Evolutionary conservation across 2,113 vertebrate species (phyloP).

Genomic region (Cottus gobio): DNA sequence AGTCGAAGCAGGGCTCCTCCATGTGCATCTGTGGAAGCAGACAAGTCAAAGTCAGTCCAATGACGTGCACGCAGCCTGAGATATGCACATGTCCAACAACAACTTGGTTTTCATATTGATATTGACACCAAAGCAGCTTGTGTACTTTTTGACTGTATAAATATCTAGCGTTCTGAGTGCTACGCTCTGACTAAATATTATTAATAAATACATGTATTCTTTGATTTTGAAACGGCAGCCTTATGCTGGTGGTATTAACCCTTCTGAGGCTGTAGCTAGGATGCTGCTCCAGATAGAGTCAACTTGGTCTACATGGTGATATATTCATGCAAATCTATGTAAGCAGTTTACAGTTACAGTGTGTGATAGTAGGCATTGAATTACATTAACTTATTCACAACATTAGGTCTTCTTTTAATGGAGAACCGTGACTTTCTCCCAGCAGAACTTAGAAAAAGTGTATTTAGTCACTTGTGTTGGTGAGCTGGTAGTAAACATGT

Average conservation of each 20-base stretch:
- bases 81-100: background rate
- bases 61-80: background rate
- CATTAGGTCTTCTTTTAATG: background rate
- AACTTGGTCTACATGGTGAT: no score
- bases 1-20: conserved; percentile 98
- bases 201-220: no score
- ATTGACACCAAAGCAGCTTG: background rate
- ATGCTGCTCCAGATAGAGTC: no score
- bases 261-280: no score
- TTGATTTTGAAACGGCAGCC: no score
- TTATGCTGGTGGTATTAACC: no score
- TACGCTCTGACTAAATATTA: background rate
- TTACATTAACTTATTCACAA: background rate
- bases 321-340: no score
- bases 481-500: background rate
- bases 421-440: background rate
- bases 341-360: no score
- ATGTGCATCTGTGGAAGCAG: conserved; percentile 92
- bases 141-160: background rate
- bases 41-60: background rate
- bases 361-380: background rate
- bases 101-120: background rate
- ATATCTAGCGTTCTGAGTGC: background rate
- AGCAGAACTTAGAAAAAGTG: background rate
- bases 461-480: background rate